Evolutionary conservation across 1,140 invertebrate species (phyloP).

Genomic region (Teleopsis dalmanni): DNA sequence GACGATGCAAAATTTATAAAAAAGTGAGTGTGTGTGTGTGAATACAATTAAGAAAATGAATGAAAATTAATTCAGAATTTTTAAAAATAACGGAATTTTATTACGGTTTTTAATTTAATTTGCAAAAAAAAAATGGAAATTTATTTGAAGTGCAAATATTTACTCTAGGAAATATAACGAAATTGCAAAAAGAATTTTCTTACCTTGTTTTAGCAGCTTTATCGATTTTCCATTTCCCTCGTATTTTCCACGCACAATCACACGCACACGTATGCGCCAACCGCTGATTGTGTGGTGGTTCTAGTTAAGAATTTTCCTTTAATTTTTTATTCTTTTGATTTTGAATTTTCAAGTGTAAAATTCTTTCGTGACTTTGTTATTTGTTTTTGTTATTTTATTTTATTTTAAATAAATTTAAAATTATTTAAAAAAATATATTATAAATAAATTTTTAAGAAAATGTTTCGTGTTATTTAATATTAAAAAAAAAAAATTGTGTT

Average conservation of each 20-base stretch:
- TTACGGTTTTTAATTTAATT: too few species aligned
- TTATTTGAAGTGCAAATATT: not conserved
- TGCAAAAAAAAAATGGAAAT: constrained; percentile 1
- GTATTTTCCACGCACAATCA: constrained; percentile 4
- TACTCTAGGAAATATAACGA: not conserved
- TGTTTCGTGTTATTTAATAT: not conserved
- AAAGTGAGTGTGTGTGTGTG: constrained; percentile 47
- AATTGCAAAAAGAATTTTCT: too few species aligned
- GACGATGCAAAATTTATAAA: constrained; percentile 56
- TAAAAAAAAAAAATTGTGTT: too few species aligned
- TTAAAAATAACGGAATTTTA: too few species aligned
- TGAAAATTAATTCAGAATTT: constrained; percentile 7
- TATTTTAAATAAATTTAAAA: not conserved
- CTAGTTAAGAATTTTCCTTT: not conserved
- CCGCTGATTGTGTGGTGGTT: not conserved
- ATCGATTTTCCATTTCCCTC: constrained; percentile 16
- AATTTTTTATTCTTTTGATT: constrained; percentile 5
- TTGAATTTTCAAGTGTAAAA: not conserved
- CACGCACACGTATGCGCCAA: not conserved
- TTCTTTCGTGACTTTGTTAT: not conserved
- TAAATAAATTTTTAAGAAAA: not conserved
- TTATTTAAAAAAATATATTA: not conserved
- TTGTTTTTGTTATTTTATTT: not conserved
- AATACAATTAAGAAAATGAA: constrained; percentile 7
- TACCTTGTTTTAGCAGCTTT: constrained; percentile 8